Evolutionary conservation across 2,797 vertebrate species (phyloP), one percentile per base, ranked within the genome.

Genomic region (Gymnopithys bicolor): DNA sequence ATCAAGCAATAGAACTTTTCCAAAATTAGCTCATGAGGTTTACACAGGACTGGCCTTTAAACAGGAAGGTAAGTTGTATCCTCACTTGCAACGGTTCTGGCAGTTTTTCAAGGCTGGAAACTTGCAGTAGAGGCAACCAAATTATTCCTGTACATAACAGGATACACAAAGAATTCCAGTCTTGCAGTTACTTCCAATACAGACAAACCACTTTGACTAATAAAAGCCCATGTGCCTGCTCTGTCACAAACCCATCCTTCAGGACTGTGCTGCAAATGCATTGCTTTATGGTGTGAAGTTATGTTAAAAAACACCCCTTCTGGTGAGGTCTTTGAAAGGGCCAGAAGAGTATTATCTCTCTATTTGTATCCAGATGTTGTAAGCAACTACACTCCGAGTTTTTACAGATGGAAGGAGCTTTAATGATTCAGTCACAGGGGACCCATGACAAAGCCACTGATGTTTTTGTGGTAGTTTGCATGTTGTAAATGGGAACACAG

Each of bases 1-100:
- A 95, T 77, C 84, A 73, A 95, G 66, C 55, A 84, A 94, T 64
- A 93, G 28, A 62, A 81, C 33, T 94, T 93, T 66, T 81, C 51
- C 89, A 89, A 91, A 94, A 94, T 82, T 95, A 92, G 84, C 60
- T 92, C 66, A n/a, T 62, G 56, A 90, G 76, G 90, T 94, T 94
- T 96, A 74, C 84, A 63, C 71, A 71, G 49, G 46, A 78, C 49
- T 80, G 21, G 41, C 56, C 32, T 89, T 94, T 94, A 86, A 67
- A 71, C 60, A 77, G 56, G 78, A 88, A 91, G 64, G 75, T 76
- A 69, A 96, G 33, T 33, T 78, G 18, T 46, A 49, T 70, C 45
- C 74, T 94, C 53, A 69, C 83, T 89, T 90, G 53, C 84, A 77
- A 51, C 4, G 64, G 35, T 75, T 83, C 58, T 63, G 63, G 16